Evolutionary conservation across 64 coral and sea anemone genomes (phyloP), one percentile per base, ranked within the genome.

Genomic region (Montipora efflorescens): DNA sequence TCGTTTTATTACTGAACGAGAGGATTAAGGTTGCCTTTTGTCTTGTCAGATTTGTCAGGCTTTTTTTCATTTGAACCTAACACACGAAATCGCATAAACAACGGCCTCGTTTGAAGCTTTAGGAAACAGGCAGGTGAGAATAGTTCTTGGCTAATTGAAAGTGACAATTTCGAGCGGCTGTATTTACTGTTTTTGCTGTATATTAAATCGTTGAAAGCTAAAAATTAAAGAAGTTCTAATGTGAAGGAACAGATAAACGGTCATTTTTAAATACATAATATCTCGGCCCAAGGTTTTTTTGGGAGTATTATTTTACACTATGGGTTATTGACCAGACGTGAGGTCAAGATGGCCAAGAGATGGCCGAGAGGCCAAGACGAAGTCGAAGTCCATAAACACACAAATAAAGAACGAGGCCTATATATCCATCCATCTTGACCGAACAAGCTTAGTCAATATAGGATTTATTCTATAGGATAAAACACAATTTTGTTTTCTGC

Each of bases 141-240:
- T 23, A 68, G 4, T 5, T 21, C 21, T 71, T 22, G 5, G 5
- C 68, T 71, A 71, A 71, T 71, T 12, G 0, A 5, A n/a, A 71
- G 19, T 21, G 68, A 71, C 68, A 21, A 71, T 15, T 16, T 47
- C 21, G 13, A 67, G 11, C 81, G 59, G 81, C 81, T 84, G 81
- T 84, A 23, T 67, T 84, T 47, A 36, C 4, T n/a, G 46, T 53
- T 12, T 53, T 8, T 10, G 58, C 44, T 84, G 58, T 9, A 82
- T 21, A 67, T 25, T 44, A 68, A 67, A 47, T 84, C 67, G 81
- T 47, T 48, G 3, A n/a, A 49, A 71, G 44, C 12, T 11, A 18
- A 7, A 72, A 71, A 72, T 15, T 67, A 84, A 72, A 48, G 62
- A 49, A 16, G 62, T 14, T 86, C 45, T 72, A 86, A 71, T 73